Conservation (phyloP, 2,113 vertebrate genomes). For the Heliornis fulica region DNA sequence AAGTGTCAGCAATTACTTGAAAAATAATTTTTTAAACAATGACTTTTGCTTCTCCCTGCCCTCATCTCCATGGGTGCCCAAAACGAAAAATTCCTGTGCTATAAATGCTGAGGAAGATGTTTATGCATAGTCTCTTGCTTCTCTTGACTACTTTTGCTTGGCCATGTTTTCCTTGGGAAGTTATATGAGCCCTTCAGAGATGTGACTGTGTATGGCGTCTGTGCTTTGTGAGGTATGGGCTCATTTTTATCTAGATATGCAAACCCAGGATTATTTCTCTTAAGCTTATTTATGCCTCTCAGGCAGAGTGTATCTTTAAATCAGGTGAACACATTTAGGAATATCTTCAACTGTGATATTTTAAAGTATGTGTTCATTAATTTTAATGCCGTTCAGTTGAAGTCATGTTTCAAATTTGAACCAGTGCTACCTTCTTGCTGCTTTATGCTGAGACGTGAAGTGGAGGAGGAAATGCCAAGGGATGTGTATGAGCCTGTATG, state of each 20-base stretch:
- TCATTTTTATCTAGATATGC: neutral
- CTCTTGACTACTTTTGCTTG: neutral
- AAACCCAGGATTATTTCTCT: neutral
- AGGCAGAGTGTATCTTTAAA: neutral
- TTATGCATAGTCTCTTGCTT: neutral
- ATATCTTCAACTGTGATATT: neutral
- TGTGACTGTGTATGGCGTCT: neutral
- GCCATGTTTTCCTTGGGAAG: neutral
- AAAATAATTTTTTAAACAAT: constrained; percentile 46
- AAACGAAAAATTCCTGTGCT: neutral
- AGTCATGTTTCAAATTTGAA: neutral
- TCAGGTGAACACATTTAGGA: neutral
- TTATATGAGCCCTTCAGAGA: neutral
- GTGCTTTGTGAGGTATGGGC: neutral
- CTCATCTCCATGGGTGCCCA: neutral
- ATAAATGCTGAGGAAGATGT: neutral
- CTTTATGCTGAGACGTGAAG: neutral
- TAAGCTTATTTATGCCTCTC: neutral
- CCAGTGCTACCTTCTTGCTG: neutral
- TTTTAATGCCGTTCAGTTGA: neutral
- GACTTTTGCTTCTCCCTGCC: neutral
- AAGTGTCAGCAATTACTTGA: constrained; percentile 64
- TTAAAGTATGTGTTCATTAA: neutral
- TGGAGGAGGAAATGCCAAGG: neutral
- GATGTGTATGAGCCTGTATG: neutral